These are phyloP conservation scores for Nyctereutes procyonoides DNA, from an alignment of 2,113 vertebrate genomes.

Conservation along the genomic window DNA sequence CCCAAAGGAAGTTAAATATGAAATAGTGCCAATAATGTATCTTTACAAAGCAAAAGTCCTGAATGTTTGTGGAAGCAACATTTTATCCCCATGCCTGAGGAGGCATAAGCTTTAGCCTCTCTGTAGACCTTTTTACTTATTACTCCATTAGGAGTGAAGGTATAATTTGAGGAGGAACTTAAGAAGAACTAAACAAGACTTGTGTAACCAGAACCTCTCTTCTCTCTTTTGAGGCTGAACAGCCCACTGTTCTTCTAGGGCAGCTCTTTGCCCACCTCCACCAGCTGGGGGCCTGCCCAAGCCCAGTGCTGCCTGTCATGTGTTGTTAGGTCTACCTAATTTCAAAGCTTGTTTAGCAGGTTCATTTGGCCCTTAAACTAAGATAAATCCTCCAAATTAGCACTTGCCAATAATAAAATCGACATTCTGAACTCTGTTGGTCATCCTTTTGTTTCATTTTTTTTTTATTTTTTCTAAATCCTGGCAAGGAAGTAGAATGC, in stretches of 20 bases:
- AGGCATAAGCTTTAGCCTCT: not conserved
- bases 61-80: not conserved
- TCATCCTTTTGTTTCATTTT: not conserved
- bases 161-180: not conserved
- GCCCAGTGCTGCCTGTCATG: not conserved
- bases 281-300: not conserved
- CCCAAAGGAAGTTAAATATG: not conserved
- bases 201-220: not conserved
- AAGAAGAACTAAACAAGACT: not conserved
- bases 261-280: not conserved
- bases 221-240: not conserved
- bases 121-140: not conserved
- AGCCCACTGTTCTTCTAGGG: not conserved
- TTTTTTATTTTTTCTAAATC: not conserved
- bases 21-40: not conserved
- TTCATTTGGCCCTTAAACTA: not conserved
- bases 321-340: not conserved
- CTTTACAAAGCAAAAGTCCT: not conserved
- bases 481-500: not conserved
- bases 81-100: not conserved
- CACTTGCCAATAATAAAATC: slow-evolving; percentile 6
- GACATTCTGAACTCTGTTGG: not conserved
- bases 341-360: not conserved
- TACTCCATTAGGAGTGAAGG: not conserved
- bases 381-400: not conserved